phyloP scores from a whole-genome alignment of 2,113 vertebrate species.

The Cathartes aura region DNA sequence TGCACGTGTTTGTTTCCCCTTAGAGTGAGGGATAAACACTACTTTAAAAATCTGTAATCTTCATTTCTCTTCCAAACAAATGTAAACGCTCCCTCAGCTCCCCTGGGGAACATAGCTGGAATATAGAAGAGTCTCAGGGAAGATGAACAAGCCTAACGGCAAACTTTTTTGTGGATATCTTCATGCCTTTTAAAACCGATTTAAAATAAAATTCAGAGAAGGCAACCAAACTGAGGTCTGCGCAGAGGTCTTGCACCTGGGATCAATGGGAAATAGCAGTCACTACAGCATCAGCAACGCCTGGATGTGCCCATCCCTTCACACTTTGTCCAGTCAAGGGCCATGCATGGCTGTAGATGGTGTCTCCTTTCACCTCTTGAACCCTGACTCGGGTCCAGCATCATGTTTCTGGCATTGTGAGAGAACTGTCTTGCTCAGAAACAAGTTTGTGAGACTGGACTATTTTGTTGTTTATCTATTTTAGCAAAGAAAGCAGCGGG shows the following conservation, averaged over 20 bases:
- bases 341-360: not conserved
- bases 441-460: not conserved
- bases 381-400: not conserved
- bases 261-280: not conserved
- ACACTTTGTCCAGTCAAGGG: not conserved
- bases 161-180: not conserved
- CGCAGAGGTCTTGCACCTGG: not conserved
- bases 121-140: not conserved
- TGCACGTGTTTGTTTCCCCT: slow-evolving; percentile 25
- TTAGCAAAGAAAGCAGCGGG: slow-evolving; percentile 14
- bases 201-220: not conserved
- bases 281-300: not conserved
- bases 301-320: not conserved
- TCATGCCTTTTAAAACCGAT: not conserved
- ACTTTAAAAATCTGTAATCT: slow-evolving; percentile 45
- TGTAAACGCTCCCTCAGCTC: not conserved
- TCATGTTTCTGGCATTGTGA: not conserved
- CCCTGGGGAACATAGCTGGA: not conserved
- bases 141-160: not conserved
- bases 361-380: not conserved
- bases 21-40: not conserved
- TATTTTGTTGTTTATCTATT: not conserved
- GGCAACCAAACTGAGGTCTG: not conserved
- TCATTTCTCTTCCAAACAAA: slow-evolving; percentile 43
- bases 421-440: not conserved